phyloP scores from a whole-genome alignment of 2,797 vertebrate species.

The Liparis tanakae region DNA sequence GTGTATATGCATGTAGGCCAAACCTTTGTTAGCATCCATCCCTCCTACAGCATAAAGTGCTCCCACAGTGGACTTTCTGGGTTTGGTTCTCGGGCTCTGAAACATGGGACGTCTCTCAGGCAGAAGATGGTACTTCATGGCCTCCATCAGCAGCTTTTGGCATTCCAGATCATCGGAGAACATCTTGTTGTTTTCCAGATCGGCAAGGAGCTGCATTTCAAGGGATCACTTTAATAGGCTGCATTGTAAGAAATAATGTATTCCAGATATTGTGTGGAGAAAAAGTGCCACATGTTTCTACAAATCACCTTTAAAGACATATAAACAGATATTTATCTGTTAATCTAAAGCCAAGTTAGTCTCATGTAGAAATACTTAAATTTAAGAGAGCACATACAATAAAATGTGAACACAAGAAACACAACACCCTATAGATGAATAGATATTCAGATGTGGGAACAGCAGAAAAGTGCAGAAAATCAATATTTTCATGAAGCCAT shows the following conservation, averaged over 20 bases:
- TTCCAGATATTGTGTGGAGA: background rate
- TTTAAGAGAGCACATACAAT: background rate
- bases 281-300: background rate
- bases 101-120: slow-evolving; percentile 95
- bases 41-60: slow-evolving; percentile 96
- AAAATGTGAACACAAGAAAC: background rate
- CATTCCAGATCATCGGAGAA: slow-evolving; percentile 95
- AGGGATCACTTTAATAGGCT: slow-evolving; percentile 8
- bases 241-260: background rate
- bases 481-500: background rate
- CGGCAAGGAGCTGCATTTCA: slow-evolving; percentile 89
- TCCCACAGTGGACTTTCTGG: slow-evolving; percentile 96
- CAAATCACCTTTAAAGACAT: background rate
- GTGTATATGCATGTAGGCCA: background rate
- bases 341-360: background rate
- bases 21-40: slow-evolving; percentile 96
- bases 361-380: background rate
- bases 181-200: slow-evolving; percentile 97
- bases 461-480: background rate
- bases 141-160: slow-evolving; percentile 98
- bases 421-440: background rate
- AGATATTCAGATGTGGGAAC: background rate
- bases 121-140: slow-evolving; percentile 98
- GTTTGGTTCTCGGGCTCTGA: slow-evolving; percentile 96
- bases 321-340: background rate